phyloP scores from a whole-genome alignment of 2,888 invertebrate species.

The Doris montereyensis region DNA sequence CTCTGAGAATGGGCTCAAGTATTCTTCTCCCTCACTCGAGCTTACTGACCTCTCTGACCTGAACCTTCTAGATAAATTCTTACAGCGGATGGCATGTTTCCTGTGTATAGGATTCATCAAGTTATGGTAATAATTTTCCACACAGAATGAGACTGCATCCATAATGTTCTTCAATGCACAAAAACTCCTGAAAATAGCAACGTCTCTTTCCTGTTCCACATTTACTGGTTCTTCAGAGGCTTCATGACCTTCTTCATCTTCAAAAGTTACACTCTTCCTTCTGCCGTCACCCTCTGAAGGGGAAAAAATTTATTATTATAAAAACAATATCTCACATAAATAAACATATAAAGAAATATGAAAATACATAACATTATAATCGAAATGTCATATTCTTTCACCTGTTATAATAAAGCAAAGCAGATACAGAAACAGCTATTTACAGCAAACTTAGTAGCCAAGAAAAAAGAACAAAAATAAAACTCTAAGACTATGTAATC shows the following conservation, averaged over 20 bases:
- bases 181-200: constrained; percentile 63
- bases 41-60: constrained; percentile 38
- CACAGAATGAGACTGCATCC: constrained; percentile 65
- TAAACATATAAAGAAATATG: no score
- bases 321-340: no score
- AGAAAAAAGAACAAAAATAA: no score
- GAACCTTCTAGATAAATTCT: constrained; percentile 38
- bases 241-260: constrained; percentile 36
- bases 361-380: no score
- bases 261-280: constrained; percentile 59
- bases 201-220: constrained; percentile 64
- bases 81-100: constrained; percentile 29
- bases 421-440: no score
- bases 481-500: no score
- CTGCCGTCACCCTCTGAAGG: constrained; percentile 44
- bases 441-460: no score
- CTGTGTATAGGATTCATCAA: constrained; percentile 57
- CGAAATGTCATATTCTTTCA: no score
- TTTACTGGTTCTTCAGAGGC: constrained; percentile 48
- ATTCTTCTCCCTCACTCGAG: constrained; percentile 50
- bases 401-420: no score
- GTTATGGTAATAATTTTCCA: constrained; percentile 52
- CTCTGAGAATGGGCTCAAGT: constrained; percentile 28
- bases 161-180: constrained; percentile 66
- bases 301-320: no score